Evolutionary conservation across 2,797 vertebrate genomes (phyloP).

Genomic region (Gambelia wislizenii): DNA sequence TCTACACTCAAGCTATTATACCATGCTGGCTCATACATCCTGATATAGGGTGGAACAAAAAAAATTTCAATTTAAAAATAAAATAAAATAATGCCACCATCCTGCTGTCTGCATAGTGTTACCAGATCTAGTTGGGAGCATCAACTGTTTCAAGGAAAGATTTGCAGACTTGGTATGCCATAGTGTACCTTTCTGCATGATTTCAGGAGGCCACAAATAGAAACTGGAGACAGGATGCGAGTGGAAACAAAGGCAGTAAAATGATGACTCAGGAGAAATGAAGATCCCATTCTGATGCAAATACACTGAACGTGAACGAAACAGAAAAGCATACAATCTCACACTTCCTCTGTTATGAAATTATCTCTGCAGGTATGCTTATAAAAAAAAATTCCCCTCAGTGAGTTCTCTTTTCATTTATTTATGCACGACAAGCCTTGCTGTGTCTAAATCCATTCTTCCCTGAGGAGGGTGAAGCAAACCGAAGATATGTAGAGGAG

Average conservation of each 20-base stretch:
- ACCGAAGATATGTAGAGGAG: not conserved
- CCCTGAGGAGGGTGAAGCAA: slow-evolving; percentile 22
- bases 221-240: accelerated
- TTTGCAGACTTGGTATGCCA: no score
- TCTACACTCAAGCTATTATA: no score
- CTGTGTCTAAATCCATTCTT: slow-evolving; percentile 37
- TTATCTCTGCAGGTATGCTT: slow-evolving; percentile 26
- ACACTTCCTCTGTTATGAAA: slow-evolving; percentile 16
- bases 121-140: no score
- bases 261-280: slow-evolving; percentile 55
- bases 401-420: slow-evolving; percentile 31
- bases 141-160: not conserved
- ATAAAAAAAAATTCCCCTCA: slow-evolving; percentile 47
- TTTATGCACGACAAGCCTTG: slow-evolving; percentile 25
- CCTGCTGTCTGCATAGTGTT: not conserved
- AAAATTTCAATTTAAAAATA: no score
- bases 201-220: not conserved
- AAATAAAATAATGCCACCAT: no score
- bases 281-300: slow-evolving; percentile 60
- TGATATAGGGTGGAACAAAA: no score
- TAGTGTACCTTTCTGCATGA: not conserved
- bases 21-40: no score
- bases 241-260: slow-evolving; percentile 51
- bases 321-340: slow-evolving; percentile 52
- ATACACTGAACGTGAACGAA: slow-evolving; percentile 44